phyloP scores from a whole-genome alignment of 2,888 invertebrate species.

The Nysson spinosus region DNA sequence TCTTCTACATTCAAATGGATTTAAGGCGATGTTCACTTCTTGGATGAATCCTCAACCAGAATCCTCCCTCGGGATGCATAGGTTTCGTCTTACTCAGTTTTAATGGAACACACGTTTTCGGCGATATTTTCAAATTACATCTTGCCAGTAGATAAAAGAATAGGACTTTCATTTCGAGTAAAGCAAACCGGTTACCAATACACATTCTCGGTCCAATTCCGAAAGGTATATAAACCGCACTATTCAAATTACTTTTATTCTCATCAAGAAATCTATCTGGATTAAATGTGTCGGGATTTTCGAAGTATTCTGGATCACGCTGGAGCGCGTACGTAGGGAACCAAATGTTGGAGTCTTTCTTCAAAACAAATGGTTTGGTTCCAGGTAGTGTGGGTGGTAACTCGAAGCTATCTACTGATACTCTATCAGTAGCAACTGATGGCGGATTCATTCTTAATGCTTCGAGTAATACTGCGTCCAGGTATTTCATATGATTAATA shows the following conservation, averaged over 20 bases:
- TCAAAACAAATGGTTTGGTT: conserved; percentile 59
- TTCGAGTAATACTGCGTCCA: conserved; percentile 79
- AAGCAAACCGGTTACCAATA: conserved; percentile 75
- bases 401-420: conserved; percentile 66
- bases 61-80: conserved; percentile 52
- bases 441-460: conserved; percentile 64
- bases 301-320: conserved; percentile 69
- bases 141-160: conserved; percentile 58
- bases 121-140: conserved; percentile 65
- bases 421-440: conserved; percentile 61
- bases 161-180: conserved; percentile 62
- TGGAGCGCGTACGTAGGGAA: conserved; percentile 70
- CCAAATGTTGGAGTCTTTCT: conserved; percentile 64
- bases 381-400: conserved; percentile 64
- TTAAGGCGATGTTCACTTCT: too few species aligned
- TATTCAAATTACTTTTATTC: conserved; percentile 10
- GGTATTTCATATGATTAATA: conserved; percentile 78
- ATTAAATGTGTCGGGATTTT: conserved; percentile 73
- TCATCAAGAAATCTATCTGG: conserved; percentile 73
- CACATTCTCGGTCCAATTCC: conserved; percentile 67
- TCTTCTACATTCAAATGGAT: too few species aligned
- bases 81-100: conserved; percentile 27
- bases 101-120: conserved; percentile 76
- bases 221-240: conserved; percentile 58
- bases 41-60: conserved; percentile 52